A percentile compares a stretch with the other conserved stretches of the same genome.
These are phyloP conservation scores for Dryomyza anilis DNA, from an alignment of 2,888 invertebrate genomes.

Conservation along the genomic window DNA sequence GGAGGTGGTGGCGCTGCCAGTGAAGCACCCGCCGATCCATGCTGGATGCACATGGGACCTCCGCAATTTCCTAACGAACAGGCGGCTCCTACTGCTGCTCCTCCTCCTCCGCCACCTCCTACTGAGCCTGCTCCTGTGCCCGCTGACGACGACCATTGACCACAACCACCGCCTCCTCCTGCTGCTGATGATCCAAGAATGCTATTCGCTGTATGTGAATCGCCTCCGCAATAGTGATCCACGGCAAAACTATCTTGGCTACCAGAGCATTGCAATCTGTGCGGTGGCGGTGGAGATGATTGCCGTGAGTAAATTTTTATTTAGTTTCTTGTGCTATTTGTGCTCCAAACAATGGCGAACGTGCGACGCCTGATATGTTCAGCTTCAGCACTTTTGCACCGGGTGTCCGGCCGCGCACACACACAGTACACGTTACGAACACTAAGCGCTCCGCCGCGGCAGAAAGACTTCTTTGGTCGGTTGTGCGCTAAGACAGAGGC, in stretches of 20 bases:
- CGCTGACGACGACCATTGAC: conserved; percentile 36
- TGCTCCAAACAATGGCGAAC: conserved; percentile 3
- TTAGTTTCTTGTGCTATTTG: conserved; percentile 37
- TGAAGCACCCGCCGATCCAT: conserved; percentile 45
- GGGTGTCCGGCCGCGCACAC: too few relatives aligned
- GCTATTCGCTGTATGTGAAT: conserved; percentile 34
- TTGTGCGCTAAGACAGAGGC: too few relatives aligned
- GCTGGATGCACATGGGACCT: conserved; percentile 51
- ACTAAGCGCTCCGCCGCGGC: too few relatives aligned
- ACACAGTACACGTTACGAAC: too few relatives aligned
- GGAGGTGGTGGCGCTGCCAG: conserved; percentile 45
- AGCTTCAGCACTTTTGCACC: not conserved
- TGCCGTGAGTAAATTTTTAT: conserved; percentile 62
- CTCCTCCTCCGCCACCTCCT: conserved; percentile 32
- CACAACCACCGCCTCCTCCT: conserved; percentile 33
- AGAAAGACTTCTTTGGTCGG: too few relatives aligned
- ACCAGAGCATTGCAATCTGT: conserved; percentile 63
- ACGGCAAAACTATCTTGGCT: conserved; percentile 63
- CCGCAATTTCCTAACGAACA: conserved; percentile 47
- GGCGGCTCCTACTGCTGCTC: conserved; percentile 32
- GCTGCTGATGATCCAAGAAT: conserved; percentile 36
- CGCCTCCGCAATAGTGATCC: conserved; percentile 61
- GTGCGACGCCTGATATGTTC: conserved; percentile 13
- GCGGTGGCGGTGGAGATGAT: conserved; percentile 62
- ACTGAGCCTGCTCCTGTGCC: conserved; percentile 34